Evolutionary conservation across 2,888 invertebrate genomes (phyloP).

Genomic region (Zygogramma bicolorata): DNA sequence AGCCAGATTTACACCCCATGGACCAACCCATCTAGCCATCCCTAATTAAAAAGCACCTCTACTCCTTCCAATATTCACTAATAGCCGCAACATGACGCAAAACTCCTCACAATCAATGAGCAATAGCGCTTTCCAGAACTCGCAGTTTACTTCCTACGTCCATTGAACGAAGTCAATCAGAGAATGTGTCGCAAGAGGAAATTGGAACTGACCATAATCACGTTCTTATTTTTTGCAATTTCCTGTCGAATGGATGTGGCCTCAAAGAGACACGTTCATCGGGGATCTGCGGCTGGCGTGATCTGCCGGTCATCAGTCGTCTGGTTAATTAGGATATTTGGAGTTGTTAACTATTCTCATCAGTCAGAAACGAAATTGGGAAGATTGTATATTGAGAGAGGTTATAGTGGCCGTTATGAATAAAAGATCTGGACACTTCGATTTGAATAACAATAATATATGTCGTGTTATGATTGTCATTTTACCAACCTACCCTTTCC

Average conservation of each 20-base stretch:
- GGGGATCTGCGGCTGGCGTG: background rate
- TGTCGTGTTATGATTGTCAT: too few relatives aligned
- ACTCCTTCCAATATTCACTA: background rate
- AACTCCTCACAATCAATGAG: background rate
- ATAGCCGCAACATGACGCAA: background rate
- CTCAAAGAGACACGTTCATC: background rate
- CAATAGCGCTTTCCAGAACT: background rate
- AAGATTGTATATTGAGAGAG: too few relatives aligned
- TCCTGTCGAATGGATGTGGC: background rate
- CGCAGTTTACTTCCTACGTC: background rate
- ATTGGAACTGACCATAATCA: conserved; percentile 1
- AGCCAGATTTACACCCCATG: too few relatives aligned
- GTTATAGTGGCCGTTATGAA: too few relatives aligned
- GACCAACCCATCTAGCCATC: too few relatives aligned
- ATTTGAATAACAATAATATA: too few relatives aligned
- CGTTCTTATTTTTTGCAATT: background rate
- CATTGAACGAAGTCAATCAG: background rate
- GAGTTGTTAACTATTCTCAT: too few relatives aligned
- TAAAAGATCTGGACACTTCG: too few relatives aligned
- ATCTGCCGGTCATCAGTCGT: background rate
- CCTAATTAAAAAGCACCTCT: too few relatives aligned
- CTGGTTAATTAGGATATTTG: background rate
- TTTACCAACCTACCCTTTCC: too few relatives aligned
- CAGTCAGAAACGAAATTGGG: too few relatives aligned
- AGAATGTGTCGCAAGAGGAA: background rate